Percentiles rank a stretch among this genome's conserved stretches.
phyloP scores from a whole-genome alignment of 2,113 vertebrate genomes.

The Caranx ignobilis region DNA sequence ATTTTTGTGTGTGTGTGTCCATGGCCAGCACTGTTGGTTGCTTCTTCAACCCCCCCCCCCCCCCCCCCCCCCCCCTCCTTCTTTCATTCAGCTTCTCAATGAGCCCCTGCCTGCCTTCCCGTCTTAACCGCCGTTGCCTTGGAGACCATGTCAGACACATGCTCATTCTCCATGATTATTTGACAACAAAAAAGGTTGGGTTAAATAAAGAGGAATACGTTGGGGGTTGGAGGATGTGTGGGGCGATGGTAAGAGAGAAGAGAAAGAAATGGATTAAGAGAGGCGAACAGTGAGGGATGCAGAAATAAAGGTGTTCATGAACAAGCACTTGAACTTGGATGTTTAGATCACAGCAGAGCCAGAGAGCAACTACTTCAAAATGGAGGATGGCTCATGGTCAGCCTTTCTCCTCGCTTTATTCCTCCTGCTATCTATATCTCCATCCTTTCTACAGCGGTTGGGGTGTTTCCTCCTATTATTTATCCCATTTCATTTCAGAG shows the following conservation, averaged over 20 bases:
- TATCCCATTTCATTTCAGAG: conserved; percentile 25
- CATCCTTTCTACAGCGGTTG: background rate
- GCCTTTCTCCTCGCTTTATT: conserved; percentile 16
- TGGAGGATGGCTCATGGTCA: conserved; percentile 63
- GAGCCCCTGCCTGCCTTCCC: conserved; percentile 83
- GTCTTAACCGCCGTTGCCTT: conserved; percentile 85
- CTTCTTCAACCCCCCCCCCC: conserved; percentile 69
- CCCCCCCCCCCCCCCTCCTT: conserved; percentile 70
- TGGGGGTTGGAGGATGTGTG: conserved; percentile 1
- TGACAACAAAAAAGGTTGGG: conserved; percentile 86
- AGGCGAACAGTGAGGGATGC: conserved; percentile 39
- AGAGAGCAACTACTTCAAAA: conserved; percentile 64
- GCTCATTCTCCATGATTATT: conserved; percentile 87
- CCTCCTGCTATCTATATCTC: conserved; percentile 5
- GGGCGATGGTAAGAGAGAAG: conserved; percentile 39
- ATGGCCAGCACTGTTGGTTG: conserved; percentile 64
- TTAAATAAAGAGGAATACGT: conserved; percentile 79
- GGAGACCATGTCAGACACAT: conserved; percentile 87
- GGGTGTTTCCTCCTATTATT: conserved; percentile 6
- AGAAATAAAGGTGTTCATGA: conserved; percentile 58
- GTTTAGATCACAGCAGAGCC: conserved; percentile 53
- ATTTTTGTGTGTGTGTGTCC: conserved; percentile 10
- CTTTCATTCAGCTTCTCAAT: conserved; percentile 84
- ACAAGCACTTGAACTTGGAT: conserved; percentile 72
- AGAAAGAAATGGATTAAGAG: conserved; percentile 58